A percentile compares a stretch with the other conserved stretches of the same genome.
These are phyloP conservation scores for Brachynemurus nebulosus DNA, from an alignment of 2,888 invertebrate species.

Conservation along the genomic window DNA sequence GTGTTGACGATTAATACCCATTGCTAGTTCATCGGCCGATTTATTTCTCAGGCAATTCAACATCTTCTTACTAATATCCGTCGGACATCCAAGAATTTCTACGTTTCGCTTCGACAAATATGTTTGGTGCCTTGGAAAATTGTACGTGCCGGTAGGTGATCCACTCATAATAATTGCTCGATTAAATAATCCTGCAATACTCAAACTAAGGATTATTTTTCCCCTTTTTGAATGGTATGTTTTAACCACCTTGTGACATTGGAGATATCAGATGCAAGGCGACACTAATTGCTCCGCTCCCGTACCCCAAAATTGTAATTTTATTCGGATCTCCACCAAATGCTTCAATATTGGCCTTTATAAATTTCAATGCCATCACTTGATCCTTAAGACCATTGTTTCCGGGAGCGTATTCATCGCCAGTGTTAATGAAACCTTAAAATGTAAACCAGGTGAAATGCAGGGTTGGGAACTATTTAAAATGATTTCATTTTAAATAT, in stretches of 20 bases:
- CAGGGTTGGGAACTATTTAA: no score
- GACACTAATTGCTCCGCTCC: no score
- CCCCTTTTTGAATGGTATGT: no score
- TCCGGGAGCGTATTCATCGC: constrained; percentile 49
- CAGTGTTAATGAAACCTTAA: constrained; percentile 47
- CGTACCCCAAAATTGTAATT: constrained; percentile 46
- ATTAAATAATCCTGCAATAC: constrained; percentile 48
- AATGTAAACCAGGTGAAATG: no score
- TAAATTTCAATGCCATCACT: constrained; percentile 49
- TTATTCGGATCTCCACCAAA: constrained; percentile 54
- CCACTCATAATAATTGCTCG: constrained; percentile 56
- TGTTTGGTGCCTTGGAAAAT: constrained; percentile 38
- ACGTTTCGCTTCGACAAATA: background rate
- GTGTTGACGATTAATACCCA: no score
- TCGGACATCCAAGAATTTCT: background rate
- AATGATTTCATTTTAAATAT: no score
- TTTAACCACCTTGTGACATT: constrained; percentile 45
- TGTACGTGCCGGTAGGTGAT: constrained; percentile 39
- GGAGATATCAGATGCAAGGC: constrained; percentile 47
- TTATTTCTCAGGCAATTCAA: background rate
- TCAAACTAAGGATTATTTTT: background rate
- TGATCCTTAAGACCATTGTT: constrained; percentile 61
- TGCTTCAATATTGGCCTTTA: constrained; percentile 45
- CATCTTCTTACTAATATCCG: background rate
- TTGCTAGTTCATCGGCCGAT: background rate